These are phyloP conservation scores for Drosophila monieri DNA, from an alignment of 2,888 invertebrate genomes.

Conservation along the genomic window DNA sequence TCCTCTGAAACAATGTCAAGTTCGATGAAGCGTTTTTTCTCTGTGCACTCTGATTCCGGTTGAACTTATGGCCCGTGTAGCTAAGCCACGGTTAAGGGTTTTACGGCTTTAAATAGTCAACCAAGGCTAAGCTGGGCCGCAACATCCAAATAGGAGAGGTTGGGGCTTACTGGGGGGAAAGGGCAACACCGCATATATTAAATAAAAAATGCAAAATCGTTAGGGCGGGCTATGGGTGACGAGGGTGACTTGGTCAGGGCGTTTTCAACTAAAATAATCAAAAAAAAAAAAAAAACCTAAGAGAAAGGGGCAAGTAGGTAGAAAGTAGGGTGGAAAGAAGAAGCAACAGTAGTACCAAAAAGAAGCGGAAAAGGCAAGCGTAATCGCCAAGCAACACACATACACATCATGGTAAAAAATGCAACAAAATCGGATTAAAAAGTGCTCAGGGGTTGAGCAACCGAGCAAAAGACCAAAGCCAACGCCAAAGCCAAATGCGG, in stretches of 20 bases:
- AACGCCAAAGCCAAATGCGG: constrained; percentile 62
- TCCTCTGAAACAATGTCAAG: constrained; percentile 22
- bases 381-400: constrained; percentile 62
- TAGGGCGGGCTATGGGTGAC: constrained; percentile 28
- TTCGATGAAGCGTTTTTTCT: constrained; percentile 32
- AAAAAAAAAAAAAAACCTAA: constrained; percentile 57
- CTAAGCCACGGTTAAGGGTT: constrained; percentile 61
- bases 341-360: constrained; percentile 14
- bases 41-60: constrained; percentile 45
- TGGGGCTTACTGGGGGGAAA: constrained; percentile 10
- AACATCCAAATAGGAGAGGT: constrained; percentile 22
- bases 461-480: constrained; percentile 59
- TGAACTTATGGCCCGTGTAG: constrained; percentile 48
- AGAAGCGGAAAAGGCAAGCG: constrained; percentile 44
- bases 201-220: constrained; percentile 62
- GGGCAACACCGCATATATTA: constrained; percentile 57
- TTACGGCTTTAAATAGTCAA: constrained; percentile 56
- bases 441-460: constrained; percentile 69
- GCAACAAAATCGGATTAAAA: constrained; percentile 75
- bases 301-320: constrained; percentile 35
- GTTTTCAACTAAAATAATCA: constrained; percentile 67
- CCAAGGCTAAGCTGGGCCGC: constrained; percentile 46
- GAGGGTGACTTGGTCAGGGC: constrained; percentile 31
- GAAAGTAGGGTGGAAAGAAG: constrained; percentile 40
- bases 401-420: constrained; percentile 60